Percentiles rank a stretch among this genome's conserved stretches.
Conservation (phyloP, 2,888 invertebrate species). For the Griposia aprilina region DNA sequence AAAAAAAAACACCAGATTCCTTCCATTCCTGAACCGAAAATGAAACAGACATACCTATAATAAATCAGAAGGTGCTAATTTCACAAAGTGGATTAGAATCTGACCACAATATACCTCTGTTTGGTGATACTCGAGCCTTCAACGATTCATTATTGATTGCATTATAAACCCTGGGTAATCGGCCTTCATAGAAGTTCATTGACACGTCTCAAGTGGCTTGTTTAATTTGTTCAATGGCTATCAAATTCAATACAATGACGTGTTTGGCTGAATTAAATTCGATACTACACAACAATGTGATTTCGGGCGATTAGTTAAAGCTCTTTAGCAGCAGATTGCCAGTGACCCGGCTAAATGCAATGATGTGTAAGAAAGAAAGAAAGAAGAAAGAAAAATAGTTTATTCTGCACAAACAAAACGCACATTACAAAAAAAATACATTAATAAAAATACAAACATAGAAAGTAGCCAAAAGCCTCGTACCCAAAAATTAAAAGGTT, state of each 20-base stretch:
- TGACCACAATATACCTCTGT: not conserved
- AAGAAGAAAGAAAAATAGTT: no score
- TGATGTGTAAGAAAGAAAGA: no score
- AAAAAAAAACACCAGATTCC: not conserved
- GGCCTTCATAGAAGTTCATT: slow-evolving; percentile 39
- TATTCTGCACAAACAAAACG: no score
- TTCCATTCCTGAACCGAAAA: not conserved
- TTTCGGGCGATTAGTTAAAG: not conserved
- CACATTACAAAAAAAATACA: no score
- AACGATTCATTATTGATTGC: slow-evolving; percentile 3
- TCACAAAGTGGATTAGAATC: not conserved
- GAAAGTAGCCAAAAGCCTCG: no score
- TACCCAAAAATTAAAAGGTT: no score
- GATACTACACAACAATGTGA: slow-evolving; percentile 15
- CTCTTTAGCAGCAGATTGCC: no score
- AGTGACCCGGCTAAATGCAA: not conserved
- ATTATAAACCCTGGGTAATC: slow-evolving; percentile 3
- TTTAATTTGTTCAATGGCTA: slow-evolving; percentile 42
- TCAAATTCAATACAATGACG: slow-evolving; percentile 16
- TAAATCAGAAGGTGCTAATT: not conserved
- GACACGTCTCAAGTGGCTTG: slow-evolving; percentile 42
- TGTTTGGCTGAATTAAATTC: slow-evolving; percentile 36
- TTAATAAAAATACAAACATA: no score
- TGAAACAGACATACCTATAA: not conserved
- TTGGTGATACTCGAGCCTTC: not conserved